Conservation (phyloP, 2,888 invertebrate genomes). For the Villa cingulata region DNA sequence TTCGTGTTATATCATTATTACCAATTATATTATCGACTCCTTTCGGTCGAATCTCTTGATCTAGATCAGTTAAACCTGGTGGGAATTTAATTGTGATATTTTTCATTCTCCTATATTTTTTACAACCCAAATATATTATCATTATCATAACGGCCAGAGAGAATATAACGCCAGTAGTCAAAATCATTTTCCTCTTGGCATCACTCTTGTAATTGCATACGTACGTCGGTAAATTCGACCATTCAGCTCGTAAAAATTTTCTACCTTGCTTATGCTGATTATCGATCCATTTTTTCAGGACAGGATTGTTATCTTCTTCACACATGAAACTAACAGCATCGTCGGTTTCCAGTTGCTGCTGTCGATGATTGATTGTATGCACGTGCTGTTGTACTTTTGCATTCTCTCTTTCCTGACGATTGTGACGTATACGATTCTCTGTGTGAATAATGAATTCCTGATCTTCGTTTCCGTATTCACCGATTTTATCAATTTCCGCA, state of each 20-base stretch:
- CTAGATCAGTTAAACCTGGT: slow-evolving; percentile 23
- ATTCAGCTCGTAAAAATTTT: slow-evolving; percentile 7
- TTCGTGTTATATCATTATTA: slow-evolving; percentile 11
- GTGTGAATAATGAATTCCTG: neutral
- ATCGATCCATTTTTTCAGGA: slow-evolving; percentile 3
- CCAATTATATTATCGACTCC: slow-evolving; percentile 14
- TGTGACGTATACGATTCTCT: slow-evolving; percentile 6
- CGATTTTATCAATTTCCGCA: slow-evolving; percentile 14
- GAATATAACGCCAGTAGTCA: slow-evolving; percentile 15
- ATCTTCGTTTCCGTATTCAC: neutral
- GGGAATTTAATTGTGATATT: slow-evolving; percentile 27
- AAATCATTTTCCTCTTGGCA: slow-evolving; percentile 15
- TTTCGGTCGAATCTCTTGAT: slow-evolving; percentile 23
- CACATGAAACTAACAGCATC: slow-evolving; percentile 3
- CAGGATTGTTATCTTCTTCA: slow-evolving; percentile 4
- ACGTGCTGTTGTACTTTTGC: neutral
- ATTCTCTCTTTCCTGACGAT: slow-evolving; percentile 15
- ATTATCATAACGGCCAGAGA: slow-evolving; percentile 12
- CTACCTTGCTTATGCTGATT: neutral
- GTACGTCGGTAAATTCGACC: slow-evolving; percentile 7
- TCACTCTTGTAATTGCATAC: slow-evolving; percentile 2
- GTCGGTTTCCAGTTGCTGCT: neutral
- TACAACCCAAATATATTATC: slow-evolving; percentile 18
- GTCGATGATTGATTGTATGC: neutral
- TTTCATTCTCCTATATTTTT: slow-evolving; percentile 28